Conservation (phyloP, 2,113 vertebrate genomes). For the Mystacornis crossleyi region DNA sequence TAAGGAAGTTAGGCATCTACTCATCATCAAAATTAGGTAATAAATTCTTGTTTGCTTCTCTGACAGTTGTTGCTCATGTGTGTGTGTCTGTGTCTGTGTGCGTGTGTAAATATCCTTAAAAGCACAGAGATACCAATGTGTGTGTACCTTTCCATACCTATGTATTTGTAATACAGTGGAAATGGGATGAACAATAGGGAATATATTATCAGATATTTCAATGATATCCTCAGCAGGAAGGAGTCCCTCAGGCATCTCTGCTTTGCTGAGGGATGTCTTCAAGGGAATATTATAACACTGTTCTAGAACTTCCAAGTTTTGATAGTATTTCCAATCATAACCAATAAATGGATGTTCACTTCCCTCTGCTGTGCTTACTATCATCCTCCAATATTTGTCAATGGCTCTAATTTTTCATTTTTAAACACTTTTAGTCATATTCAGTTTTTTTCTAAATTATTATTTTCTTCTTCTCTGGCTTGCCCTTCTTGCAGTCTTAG, state of each 20-base stretch:
- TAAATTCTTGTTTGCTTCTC: not conserved
- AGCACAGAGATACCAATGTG: fast-evolving
- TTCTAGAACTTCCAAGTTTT: not conserved
- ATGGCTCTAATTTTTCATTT: not conserved
- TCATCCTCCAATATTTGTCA: not conserved
- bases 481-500: not conserved
- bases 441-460: not conserved
- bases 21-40: not conserved
- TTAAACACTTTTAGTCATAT: not conserved
- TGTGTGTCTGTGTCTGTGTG: no score
- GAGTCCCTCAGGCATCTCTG: not conserved
- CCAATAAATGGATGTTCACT: not conserved
- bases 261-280: not conserved
- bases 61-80: not conserved
- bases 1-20: not conserved
- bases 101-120: not conserved
- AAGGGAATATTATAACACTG: not conserved
- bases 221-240: not conserved
- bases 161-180: not conserved
- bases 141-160: not conserved
- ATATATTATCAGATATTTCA: not conserved
- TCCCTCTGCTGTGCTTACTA: not conserved
- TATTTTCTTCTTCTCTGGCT: not conserved
- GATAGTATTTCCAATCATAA: not conserved
- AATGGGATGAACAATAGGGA: not conserved